These are phyloP conservation scores for Myotis myotis DNA, from an alignment of 2,797 vertebrate species.

Conservation along the genomic window DNA sequence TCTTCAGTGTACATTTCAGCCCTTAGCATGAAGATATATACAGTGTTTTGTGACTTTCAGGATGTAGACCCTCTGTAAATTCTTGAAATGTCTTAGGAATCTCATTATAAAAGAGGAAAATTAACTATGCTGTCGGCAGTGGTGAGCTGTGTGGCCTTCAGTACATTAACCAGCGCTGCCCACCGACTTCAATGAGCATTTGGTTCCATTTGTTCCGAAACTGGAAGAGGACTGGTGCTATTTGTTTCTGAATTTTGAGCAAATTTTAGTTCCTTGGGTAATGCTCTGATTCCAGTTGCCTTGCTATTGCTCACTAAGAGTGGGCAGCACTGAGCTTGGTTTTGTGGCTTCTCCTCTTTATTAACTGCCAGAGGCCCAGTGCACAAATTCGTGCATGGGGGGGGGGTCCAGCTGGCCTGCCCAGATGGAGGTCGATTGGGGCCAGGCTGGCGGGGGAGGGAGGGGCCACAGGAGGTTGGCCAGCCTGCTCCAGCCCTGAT, in stretches of 20 bases:
- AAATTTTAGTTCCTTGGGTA: neutral
- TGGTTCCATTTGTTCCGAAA: neutral
- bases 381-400: no score
- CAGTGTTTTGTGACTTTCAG: neutral
- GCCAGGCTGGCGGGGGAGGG: no score
- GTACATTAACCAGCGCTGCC: neutral
- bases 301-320: neutral
- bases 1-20: neutral
- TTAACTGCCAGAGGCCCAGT: neutral
- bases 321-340: neutral
- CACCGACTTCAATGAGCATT: neutral
- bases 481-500: no score
- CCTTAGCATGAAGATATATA: neutral
- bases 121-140: neutral
- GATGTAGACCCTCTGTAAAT: neutral
- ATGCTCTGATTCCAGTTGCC: neutral
- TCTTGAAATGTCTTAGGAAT: neutral
- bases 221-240: neutral
- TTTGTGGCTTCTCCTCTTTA: neutral
- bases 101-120: neutral
- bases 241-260: neutral
- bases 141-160: neutral
- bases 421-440: no score
- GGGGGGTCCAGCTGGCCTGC: no score
- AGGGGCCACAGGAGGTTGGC: no score